phyloP scores from a whole-genome alignment of 2,797 vertebrate species.

The Merluccius polli region DNA sequence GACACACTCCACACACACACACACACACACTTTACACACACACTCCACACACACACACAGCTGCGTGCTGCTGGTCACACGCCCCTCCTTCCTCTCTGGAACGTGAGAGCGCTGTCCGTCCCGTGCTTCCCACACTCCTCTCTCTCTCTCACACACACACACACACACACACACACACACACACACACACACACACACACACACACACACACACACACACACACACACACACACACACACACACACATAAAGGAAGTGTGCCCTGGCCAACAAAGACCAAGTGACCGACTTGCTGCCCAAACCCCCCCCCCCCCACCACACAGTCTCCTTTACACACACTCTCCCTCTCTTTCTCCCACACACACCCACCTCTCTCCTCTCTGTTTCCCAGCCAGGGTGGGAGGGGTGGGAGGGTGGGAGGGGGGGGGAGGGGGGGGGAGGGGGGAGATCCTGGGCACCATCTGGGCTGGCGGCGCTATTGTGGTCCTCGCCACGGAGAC shows the following conservation, averaged over 20 bases:
- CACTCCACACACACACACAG: slow-evolving; percentile 32
- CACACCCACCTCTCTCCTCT: slow-evolving; percentile 29
- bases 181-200: slow-evolving; percentile 59
- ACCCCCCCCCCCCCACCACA: slow-evolving; percentile 10
- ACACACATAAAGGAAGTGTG: slow-evolving; percentile 74
- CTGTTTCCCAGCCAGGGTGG: slow-evolving; percentile 38
- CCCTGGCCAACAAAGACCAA: slow-evolving; percentile 45
- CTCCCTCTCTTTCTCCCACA: slow-evolving; percentile 1
- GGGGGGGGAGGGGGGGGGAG: slow-evolving; percentile 5
- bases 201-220: slow-evolving; percentile 63
- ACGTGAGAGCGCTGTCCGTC: slow-evolving; percentile 71
- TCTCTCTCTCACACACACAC: slow-evolving; percentile 58
- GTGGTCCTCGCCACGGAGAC: slow-evolving; percentile 58
- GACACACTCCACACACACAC: slow-evolving; percentile 33
- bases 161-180: slow-evolving; percentile 59
- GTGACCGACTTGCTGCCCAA: slow-evolving; percentile 34
- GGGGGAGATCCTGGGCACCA: slow-evolving; percentile 64
- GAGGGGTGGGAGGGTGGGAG: neutral
- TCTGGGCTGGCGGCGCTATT: slow-evolving; percentile 72
- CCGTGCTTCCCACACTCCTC: slow-evolving; percentile 77
- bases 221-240: slow-evolving; percentile 1
- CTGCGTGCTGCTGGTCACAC: slow-evolving; percentile 66
- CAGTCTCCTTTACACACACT: neutral
- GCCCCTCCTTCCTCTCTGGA: slow-evolving; percentile 63
- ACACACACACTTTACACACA: slow-evolving; percentile 46